Evolutionary conservation across 2,113 vertebrate species (phyloP), one percentile per base, ranked within the genome.

Genomic region (Paratilapia polleni): DNA sequence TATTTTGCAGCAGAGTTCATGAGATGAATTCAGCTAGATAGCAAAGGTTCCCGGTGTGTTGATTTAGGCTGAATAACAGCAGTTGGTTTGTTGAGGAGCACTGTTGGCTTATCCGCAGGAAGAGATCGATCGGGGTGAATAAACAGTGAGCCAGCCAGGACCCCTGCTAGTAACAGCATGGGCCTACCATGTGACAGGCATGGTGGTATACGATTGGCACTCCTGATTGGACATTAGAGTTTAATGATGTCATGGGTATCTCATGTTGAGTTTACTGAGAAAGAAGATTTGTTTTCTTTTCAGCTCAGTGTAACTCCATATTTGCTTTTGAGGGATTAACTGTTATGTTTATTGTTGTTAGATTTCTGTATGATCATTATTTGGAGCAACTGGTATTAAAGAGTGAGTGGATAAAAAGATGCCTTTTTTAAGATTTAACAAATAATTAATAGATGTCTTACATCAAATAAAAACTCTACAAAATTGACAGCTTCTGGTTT

Each of bases 81-180:
- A 89, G 93, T 91, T 78, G 91, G 88, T 91, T 92, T 90, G 91
- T 92, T 89, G 85, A 68, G 85, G 83, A 76, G 88, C 87, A 34
- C 84, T 90, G 89, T 90, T 90, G 90, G 87, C 89, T 93, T 93
- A 92, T 83, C 93, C 77, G 52, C 93, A 81, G 90, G 94, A 92
- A 93, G 61, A 52, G 41, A 94, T 95, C 88, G 91, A 94, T 95
- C 34, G 41, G 87, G 87, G 84, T 90, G 90, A 92, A 94, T 92
- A 94, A 94, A 94, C 91, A 94, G 83, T 36, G 81, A 91, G 87
- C 28, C 81, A 83, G 91, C 87, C 89, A 91, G 87, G 75, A 85
- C 78, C 89, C 89, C 81, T 59, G 78, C 80, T 87, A 88, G 52
- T 81, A 80, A 82, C 94, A 94, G 91, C 89, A 86, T 41, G 93